Evolutionary conservation across 2,888 invertebrate species (phyloP).

Genomic region (Geophilus truncorum): DNA sequence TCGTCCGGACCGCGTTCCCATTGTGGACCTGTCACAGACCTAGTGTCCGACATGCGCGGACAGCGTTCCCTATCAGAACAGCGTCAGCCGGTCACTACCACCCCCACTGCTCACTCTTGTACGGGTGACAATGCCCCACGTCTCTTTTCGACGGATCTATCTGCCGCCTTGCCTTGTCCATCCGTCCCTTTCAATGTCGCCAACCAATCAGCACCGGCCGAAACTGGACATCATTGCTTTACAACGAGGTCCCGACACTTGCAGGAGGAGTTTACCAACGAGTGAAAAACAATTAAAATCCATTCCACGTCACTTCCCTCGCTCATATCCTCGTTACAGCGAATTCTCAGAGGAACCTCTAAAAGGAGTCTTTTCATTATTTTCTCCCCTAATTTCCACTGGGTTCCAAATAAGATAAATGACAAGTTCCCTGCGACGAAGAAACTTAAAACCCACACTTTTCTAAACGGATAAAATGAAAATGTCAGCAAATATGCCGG

Average conservation of each 20-base stretch:
- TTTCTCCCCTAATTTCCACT: conserved; percentile 12
- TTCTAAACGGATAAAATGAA: not conserved
- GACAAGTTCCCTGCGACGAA: not conserved
- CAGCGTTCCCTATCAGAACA: conserved; percentile 8
- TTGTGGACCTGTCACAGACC: conserved; percentile 20
- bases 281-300: conserved; percentile 12
- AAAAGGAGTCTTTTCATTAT: not conserved
- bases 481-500: not conserved
- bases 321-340: not conserved
- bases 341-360: not conserved
- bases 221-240: not conserved
- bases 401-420: conserved; percentile 7
- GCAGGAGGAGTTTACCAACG: not conserved
- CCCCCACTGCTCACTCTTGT: not conserved
- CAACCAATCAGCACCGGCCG: not conserved
- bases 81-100: conserved; percentile 10
- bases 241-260: not conserved
- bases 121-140: not conserved
- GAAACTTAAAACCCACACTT: conserved; percentile 1
- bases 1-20: conserved; percentile 1
- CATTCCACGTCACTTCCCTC: not conserved
- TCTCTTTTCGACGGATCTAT: conserved; percentile 12
- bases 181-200: not conserved
- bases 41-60: conserved; percentile 9
- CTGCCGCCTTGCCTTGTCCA: not conserved